Percentiles rank a stretch among this genome's conserved stretches.
Conservation (phyloP, 2,797 vertebrate genomes). For the Notolabrus celidotus region DNA sequence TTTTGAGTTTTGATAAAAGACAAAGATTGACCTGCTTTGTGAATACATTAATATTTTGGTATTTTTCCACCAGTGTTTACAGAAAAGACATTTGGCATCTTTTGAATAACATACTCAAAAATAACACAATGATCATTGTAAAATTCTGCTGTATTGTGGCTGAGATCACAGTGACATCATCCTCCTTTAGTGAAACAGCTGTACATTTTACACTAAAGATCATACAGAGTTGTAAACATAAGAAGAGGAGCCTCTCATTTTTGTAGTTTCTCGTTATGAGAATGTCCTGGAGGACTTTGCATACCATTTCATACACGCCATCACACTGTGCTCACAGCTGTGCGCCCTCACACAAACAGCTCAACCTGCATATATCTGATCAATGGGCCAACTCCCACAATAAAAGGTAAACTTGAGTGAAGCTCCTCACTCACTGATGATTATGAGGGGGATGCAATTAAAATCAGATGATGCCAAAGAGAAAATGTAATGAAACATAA, state of each 20-base stretch:
- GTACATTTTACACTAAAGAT: not conserved
- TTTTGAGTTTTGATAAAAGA: conserved; percentile 9
- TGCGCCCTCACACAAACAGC: no score
- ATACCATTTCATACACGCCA: not conserved
- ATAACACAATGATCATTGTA: not conserved
- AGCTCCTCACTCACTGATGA: not conserved
- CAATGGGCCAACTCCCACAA: not conserved
- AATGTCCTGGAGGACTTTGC: not conserved
- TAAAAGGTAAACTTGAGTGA: not conserved
- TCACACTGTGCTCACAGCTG: not conserved
- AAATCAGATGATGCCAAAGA: no score
- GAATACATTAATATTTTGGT: no score
- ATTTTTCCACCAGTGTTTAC: no score
- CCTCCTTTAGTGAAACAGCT: not conserved
- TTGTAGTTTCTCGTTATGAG: not conserved
- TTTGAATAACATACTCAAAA: not conserved
- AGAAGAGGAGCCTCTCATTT: not conserved
- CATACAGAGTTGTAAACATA: conserved; percentile 3
- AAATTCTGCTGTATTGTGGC: not conserved
- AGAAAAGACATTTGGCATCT: no score
- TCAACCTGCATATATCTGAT: not conserved
- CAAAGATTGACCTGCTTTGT: no score
- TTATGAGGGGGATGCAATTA: not conserved
- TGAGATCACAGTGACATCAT: not conserved
- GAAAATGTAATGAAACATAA: no score